Conservation (phyloP, 64 coral and sea anemone genomes). For the Pachyseris speciosa region DNA sequence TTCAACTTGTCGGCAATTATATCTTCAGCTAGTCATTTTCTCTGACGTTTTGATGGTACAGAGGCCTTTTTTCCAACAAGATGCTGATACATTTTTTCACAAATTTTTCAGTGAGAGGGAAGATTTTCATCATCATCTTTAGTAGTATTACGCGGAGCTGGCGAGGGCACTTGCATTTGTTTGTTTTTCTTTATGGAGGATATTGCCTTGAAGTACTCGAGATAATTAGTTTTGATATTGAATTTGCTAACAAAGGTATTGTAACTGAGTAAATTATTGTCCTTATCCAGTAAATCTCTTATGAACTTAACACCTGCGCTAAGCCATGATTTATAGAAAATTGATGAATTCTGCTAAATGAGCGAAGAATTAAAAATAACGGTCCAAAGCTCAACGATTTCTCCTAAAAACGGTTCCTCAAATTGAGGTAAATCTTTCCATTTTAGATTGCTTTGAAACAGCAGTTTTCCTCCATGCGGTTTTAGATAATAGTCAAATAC, state of each 20-base stretch:
- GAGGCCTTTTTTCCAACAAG: no score
- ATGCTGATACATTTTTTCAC: no score
- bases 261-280: not conserved
- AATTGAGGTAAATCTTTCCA: not conserved
- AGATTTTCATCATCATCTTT: no score
- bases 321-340: not conserved
- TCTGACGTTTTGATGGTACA: no score
- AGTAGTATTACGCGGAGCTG: no score
- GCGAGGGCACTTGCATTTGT: no score
- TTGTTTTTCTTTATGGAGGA: not conserved
- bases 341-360: no score
- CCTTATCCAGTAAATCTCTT: not conserved
- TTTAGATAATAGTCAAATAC: not conserved
- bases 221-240: not conserved
- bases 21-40: no score
- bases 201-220: not conserved
- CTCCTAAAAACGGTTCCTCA: not conserved
- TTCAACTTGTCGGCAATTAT: no score
- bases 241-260: not conserved
- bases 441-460: not conserved
- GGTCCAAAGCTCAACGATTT: not conserved
- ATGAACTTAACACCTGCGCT: not conserved
- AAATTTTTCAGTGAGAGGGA: no score
- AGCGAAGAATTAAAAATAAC: not conserved
- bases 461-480: not conserved